Evolutionary conservation across 1,140 invertebrate species (phyloP).

Genomic region (Pseudomyrmex pallidus): DNA sequence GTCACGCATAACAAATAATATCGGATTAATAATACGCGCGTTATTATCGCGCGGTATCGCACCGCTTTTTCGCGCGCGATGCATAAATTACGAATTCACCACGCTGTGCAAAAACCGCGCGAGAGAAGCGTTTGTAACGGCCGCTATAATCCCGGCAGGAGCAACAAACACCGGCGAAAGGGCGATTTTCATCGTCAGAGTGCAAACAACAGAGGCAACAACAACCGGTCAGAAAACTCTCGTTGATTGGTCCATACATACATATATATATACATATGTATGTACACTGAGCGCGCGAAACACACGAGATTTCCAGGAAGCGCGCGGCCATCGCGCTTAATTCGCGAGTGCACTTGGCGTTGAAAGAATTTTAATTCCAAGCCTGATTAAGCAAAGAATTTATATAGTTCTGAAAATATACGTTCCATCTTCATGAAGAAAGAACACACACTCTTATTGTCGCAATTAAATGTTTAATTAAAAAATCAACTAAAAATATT

Average conservation of each 20-base stretch:
- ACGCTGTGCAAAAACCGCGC: slow-evolving; percentile 45
- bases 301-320: slow-evolving; percentile 28
- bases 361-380: slow-evolving; percentile 24
- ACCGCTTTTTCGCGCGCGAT: slow-evolving; percentile 39
- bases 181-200: slow-evolving; percentile 40
- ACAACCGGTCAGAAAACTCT: slow-evolving; percentile 17
- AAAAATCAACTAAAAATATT: too few species aligned
- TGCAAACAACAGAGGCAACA: slow-evolving; percentile 38
- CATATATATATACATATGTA: neutral
- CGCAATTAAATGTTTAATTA: too few species aligned
- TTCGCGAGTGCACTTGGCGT: neutral
- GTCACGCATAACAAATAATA: slow-evolving; percentile 57
- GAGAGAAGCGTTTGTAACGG: neutral
- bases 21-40: slow-evolving; percentile 50
- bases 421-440: neutral
- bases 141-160: slow-evolving; percentile 35
- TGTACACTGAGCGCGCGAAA: slow-evolving; percentile 2
- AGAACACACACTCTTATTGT: neutral
- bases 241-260: slow-evolving; percentile 18
- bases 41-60: slow-evolving; percentile 43
- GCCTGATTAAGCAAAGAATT: neutral
- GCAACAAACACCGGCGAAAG: slow-evolving; percentile 49
- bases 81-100: slow-evolving; percentile 50
- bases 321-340: slow-evolving; percentile 18
- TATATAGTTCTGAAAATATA: neutral